Evolutionary conservation across 2,888 invertebrate species (phyloP).

Genomic region (Lobophora halterata): DNA sequence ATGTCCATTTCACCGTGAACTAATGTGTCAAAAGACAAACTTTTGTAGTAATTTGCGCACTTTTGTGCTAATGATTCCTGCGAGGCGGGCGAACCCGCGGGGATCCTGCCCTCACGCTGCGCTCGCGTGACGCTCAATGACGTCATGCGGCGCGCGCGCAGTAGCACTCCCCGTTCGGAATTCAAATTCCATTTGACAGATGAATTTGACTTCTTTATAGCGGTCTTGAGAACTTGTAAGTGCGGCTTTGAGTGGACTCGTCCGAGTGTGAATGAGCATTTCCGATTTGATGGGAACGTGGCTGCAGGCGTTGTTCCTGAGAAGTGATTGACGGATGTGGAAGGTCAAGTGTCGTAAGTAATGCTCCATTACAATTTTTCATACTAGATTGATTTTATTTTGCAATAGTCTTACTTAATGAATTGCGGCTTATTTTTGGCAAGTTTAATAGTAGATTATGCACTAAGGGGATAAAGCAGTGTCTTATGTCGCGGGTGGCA

Average conservation of each 20-base stretch:
- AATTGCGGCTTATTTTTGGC: slow-evolving; percentile 1
- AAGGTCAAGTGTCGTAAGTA: slow-evolving; percentile 28
- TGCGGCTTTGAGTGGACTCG: slow-evolving; percentile 52
- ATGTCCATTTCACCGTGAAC: slow-evolving; percentile 62
- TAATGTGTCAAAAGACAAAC: slow-evolving; percentile 58
- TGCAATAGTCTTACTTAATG: slow-evolving; percentile 6
- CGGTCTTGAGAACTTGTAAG: slow-evolving; percentile 54
- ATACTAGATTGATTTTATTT: slow-evolving; percentile 18
- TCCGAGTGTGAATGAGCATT: slow-evolving; percentile 73
- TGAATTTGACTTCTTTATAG: slow-evolving; percentile 54
- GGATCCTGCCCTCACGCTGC: slow-evolving; percentile 39
- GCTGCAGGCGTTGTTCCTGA: slow-evolving; percentile 28
- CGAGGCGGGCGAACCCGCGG: slow-evolving; percentile 34
- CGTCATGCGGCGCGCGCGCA: slow-evolving; percentile 60
- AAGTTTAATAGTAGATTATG: slow-evolving; percentile 7
- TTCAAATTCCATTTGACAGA: slow-evolving; percentile 63
- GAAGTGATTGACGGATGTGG: slow-evolving; percentile 40
- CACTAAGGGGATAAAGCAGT: no score
- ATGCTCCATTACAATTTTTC: slow-evolving; percentile 12
- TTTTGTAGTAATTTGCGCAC: slow-evolving; percentile 46
- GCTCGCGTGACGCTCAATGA: slow-evolving; percentile 55
- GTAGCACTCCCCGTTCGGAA: slow-evolving; percentile 42
- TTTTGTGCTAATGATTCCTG: slow-evolving; percentile 43
- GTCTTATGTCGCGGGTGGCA: no score
- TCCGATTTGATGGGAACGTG: slow-evolving; percentile 60